phyloP scores from a whole-genome alignment of 2,797 vertebrate genomes.

The Rhincodon typus region DNA sequence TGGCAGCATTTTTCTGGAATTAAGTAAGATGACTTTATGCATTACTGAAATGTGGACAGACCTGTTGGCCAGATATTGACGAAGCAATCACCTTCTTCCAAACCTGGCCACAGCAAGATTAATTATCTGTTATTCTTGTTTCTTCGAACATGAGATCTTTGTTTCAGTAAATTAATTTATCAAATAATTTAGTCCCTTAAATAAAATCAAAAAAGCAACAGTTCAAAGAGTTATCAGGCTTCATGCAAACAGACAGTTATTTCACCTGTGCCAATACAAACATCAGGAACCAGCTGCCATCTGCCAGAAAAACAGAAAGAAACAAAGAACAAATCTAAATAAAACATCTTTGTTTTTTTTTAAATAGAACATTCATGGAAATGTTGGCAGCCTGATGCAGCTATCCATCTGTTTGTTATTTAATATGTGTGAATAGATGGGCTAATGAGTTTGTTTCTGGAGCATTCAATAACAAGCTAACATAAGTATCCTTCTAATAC shows the following conservation, averaged over 20 bases:
- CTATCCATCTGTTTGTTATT: conserved; percentile 99
- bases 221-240: conserved; percentile 89
- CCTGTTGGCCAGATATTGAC: background rate
- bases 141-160: conserved; percentile 98
- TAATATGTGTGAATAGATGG: conserved; percentile 99
- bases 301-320: conserved; percentile 99
- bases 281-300: conserved; percentile 98
- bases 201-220: conserved; percentile 77
- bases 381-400: conserved; percentile 94
- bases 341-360: conserved; percentile 90
- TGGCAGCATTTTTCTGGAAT: background rate
- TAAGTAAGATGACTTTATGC: background rate
- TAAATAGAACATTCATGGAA: conserved; percentile 88
- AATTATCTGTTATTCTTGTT: conserved; percentile 96
- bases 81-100: conserved; percentile 87
- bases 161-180: conserved; percentile 98
- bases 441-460: conserved; percentile 99
- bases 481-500: conserved; percentile 97
- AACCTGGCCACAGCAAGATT: conserved; percentile 90
- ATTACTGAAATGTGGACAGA: background rate
- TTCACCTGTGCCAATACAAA: conserved; percentile 99
- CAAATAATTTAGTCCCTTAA: conserved; percentile 81
- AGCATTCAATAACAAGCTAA: conserved; percentile 93
- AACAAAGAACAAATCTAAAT: conserved; percentile 91
- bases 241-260: conserved; percentile 99